A percentile compares a stretch with the other conserved stretches of the same genome.
Conservation (phyloP, 2,113 vertebrate species). For the Zapornia atra region DNA sequence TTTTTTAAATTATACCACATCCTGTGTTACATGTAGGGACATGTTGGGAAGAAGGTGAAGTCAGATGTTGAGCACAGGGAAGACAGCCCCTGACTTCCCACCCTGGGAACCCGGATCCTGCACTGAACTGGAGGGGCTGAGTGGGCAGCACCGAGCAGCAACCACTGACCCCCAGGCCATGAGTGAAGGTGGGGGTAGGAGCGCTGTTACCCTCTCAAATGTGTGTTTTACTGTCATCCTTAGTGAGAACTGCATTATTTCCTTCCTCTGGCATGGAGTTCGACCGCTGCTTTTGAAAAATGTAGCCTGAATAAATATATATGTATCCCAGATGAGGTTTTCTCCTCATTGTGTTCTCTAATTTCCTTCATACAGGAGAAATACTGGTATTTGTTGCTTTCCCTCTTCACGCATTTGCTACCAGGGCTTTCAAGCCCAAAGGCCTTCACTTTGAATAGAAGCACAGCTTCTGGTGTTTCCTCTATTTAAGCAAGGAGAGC, state of each 20-base stretch:
- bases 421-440: neutral
- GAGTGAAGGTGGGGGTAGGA: neutral
- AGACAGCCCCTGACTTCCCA: too few species aligned
- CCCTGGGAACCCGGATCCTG: neutral
- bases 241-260: neutral
- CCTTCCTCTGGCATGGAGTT: neutral
- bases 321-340: neutral
- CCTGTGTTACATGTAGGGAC: fast-evolving
- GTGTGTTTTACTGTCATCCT: neutral
- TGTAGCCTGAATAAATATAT: slow-evolving; percentile 1
- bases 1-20: too few species aligned
- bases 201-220: neutral
- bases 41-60: neutral
- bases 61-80: fast-evolving
- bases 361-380: neutral
- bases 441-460: neutral
- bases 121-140: too few species aligned
- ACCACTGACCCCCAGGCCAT: neutral
- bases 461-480: neutral
- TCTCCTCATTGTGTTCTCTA: neutral
- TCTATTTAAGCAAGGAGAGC: neutral
- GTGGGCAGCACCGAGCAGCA: neutral
- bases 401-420: neutral
- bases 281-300: slow-evolving; percentile 1
- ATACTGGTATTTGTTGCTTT: neutral